phyloP scores from a whole-genome alignment of 2,888 invertebrate species.

The Noctua comes region DNA sequence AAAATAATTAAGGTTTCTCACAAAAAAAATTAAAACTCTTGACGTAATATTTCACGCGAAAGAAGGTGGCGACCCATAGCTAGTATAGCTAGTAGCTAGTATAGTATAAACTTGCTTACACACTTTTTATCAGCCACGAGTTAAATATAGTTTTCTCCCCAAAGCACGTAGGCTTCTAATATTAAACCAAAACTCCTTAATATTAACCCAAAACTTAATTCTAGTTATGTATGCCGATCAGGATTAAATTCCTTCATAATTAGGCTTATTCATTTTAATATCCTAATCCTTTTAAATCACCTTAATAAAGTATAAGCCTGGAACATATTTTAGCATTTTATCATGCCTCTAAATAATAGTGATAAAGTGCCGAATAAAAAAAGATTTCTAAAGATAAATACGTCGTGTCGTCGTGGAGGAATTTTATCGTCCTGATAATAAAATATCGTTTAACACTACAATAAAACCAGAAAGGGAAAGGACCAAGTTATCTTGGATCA shows the following conservation, averaged over 20 bases:
- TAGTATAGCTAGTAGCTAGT: too few relatives aligned
- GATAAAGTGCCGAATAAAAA: constrained; percentile 86
- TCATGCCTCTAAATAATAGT: constrained; percentile 85
- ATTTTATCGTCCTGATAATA: constrained; percentile 85
- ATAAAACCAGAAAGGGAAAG: constrained; percentile 76
- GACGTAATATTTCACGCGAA: too few relatives aligned
- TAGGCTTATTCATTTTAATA: constrained; percentile 57
- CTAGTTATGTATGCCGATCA: constrained; percentile 13
- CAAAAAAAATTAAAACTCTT: too few relatives aligned
- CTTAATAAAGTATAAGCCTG: constrained; percentile 65
- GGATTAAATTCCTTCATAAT: constrained; percentile 53
- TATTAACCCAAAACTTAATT: neutral
- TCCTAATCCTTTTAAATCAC: constrained; percentile 62
- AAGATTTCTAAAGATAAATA: constrained; percentile 84
- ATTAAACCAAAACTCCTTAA: neutral
- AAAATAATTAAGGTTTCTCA: too few relatives aligned
- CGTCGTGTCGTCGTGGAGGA: constrained; percentile 72
- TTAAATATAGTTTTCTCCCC: neutral
- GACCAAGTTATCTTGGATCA: constrained; percentile 76
- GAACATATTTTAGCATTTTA: constrained; percentile 78
- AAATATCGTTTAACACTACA: constrained; percentile 86
- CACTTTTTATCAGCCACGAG: neutral
- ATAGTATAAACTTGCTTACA: neutral
- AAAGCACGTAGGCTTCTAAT: neutral
- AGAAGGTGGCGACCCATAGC: too few relatives aligned